Percentiles rank a stretch among this genome's conserved stretches.
Conservation (phyloP, 1,140 invertebrate genomes). For the Eufriesea mexicana region DNA sequence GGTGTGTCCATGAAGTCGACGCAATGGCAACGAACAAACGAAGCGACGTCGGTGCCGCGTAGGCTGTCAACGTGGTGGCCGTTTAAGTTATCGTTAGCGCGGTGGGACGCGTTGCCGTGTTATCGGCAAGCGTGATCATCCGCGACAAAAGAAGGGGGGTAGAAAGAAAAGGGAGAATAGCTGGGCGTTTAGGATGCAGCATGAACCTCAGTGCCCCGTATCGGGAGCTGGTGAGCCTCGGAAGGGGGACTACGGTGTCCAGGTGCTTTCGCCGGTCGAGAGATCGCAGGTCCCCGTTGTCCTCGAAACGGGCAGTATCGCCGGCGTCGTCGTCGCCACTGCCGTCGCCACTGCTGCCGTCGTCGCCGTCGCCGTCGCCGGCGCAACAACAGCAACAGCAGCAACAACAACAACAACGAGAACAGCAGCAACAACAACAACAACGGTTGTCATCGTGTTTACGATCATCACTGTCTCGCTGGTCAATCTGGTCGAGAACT, state of each 20-base stretch:
- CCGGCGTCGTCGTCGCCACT: constrained; percentile 43
- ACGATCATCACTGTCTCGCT: constrained; percentile 11
- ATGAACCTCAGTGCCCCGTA: constrained; percentile 80
- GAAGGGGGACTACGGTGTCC: constrained; percentile 74
- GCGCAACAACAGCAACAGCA: background rate
- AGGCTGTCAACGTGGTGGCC: constrained; percentile 36
- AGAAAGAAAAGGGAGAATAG: constrained; percentile 50
- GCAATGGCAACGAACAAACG: constrained; percentile 45
- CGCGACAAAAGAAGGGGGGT: constrained; percentile 40
- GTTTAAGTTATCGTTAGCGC: constrained; percentile 32
- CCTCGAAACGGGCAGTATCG: constrained; percentile 54
- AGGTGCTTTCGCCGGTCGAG: constrained; percentile 63
- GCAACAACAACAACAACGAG: background rate
- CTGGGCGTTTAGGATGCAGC: constrained; percentile 80
- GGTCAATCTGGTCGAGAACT: constrained; percentile 26
- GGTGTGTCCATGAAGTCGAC: constrained; percentile 70
- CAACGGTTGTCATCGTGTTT: constrained; percentile 18
- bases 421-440: background rate
- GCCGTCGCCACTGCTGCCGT: constrained; percentile 34
- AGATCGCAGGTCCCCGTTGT: constrained; percentile 45
- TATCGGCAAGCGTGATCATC: constrained; percentile 62
- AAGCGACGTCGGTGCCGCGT: constrained; percentile 48
- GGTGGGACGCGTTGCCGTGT: constrained; percentile 57
- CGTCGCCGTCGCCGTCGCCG: background rate
- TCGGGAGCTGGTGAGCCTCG: constrained; percentile 78